Evolutionary conservation across 2,113 vertebrate species (phyloP), one percentile per base, ranked within the genome.

Genomic region (Dipodomys merriami): DNA sequence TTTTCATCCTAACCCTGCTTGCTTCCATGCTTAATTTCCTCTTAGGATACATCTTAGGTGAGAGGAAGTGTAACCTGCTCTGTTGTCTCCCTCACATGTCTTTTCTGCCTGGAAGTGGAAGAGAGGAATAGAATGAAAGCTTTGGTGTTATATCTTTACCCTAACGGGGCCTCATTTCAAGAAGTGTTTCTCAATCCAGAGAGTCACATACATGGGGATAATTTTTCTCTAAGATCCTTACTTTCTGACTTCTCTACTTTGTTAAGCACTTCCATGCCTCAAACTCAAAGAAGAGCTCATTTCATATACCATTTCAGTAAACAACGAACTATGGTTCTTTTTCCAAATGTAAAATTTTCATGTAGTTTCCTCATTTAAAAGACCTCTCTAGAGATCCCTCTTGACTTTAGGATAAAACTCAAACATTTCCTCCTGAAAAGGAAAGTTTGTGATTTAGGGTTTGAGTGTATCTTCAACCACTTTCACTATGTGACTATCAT

Each of bases 1-100:
- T 71, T 85, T 78, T 53, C 12, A 33, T 89, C 53, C 81, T 74
- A 76, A 10, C 30, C 62, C 27, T 60, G 23, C 5, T 83, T 92
- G 68, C 76, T 90, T 53, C 25, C 73, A 88, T 84, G 46, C 39
- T 92, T 91, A 77, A 6, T 73, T 69, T 69, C 44, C 16, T 91
- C 49, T 90, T 64, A 46, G 15, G 33, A 15, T 65, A 74, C 81
- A 13, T 89, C 30, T 78, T 44, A 88, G 68, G 18, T 64, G 72
- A 23, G 30, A 57, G 5, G 49, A 72, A 82, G 39, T 22, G 60
- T 30, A 60, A 27, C 6, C 16, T 68, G n/a, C 20, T 74, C n/a
- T 68, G 69, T 80, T 73, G 25, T 82, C 35, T 94, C 76, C 20
- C 60, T 62, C 12, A 53, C 49, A 53, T 53, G 49, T 53, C 53